Evolutionary conservation across 2,113 vertebrate species (phyloP).

Genomic region (Melanerpes aurifrons): DNA sequence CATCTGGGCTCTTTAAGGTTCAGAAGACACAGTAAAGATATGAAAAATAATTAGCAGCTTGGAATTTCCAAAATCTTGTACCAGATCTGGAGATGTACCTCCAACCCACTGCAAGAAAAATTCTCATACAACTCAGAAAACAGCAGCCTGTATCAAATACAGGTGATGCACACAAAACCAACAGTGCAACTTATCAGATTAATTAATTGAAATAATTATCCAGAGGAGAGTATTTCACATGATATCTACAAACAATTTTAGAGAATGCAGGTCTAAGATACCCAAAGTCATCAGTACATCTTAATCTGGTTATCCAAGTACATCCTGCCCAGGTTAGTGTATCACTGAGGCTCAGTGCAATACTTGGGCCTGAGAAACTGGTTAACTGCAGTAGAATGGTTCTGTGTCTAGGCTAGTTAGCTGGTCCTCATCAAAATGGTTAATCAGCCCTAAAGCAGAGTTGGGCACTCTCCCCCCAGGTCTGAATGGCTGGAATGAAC

Average conservation of each 20-base stretch:
- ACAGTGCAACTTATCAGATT: background rate
- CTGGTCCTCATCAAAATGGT: background rate
- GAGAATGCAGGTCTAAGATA: background rate
- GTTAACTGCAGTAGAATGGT: background rate
- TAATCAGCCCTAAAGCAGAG: background rate
- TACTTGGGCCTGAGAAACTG: background rate
- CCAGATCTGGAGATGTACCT: background rate
- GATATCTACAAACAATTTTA: background rate
- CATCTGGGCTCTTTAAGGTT: background rate
- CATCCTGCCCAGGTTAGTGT: background rate
- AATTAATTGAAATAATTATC: background rate
- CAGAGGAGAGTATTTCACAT: background rate
- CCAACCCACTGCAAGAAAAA: background rate
- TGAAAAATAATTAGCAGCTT: background rate
- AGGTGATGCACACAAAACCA: background rate
- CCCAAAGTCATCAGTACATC: background rate
- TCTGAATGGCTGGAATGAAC: background rate
- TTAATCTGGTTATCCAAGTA: background rate
- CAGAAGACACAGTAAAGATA: background rate
- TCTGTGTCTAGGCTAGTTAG: background rate
- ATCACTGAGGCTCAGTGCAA: background rate
- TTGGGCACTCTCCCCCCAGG: background rate
- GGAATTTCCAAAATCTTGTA: background rate
- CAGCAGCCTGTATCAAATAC: background rate
- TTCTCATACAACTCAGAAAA: background rate